Conservation (phyloP, 2,888 invertebrate genomes). For the Meandrusa payeni region DNA sequence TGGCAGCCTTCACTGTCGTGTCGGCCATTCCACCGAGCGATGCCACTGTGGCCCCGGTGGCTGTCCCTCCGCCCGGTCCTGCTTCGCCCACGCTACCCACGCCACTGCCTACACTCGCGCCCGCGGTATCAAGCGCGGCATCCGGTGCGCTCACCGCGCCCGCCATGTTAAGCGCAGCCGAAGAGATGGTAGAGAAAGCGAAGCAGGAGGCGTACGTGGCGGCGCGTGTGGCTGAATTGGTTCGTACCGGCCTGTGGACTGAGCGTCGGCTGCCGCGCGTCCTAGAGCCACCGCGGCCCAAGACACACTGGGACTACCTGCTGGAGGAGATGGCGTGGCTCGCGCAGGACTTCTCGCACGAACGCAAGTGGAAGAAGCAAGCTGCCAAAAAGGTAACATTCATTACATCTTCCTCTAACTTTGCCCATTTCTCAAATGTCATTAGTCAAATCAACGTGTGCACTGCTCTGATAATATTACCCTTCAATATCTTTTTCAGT, state of each 20-base stretch:
- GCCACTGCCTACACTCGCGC: constrained; percentile 27
- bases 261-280: constrained; percentile 95
- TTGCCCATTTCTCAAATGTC: too few relatives aligned
- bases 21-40: constrained; percentile 56
- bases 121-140: constrained; percentile 21
- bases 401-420: too few relatives aligned
- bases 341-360: constrained; percentile 97
- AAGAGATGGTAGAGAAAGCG: constrained; percentile 69
- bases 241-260: constrained; percentile 97
- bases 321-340: constrained; percentile 99
- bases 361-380: constrained; percentile 98
- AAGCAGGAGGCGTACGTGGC: constrained; percentile 94
- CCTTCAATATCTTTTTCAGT: too few relatives aligned
- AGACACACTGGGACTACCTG: constrained; percentile 99
- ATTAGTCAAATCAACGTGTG: too few relatives aligned
- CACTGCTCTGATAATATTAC: too few relatives aligned
- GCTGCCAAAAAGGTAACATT: constrained; percentile 93
- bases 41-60: constrained; percentile 48
- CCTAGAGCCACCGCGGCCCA: constrained; percentile 92
- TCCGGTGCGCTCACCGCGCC: constrained; percentile 39
- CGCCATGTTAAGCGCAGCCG: constrained; percentile 55
- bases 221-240: constrained; percentile 93
- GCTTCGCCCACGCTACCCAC: constrained; percentile 48
- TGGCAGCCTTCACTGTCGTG: constrained; percentile 77
- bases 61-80: background rate